Base-by-base conservation (phyloP, 1,140 invertebrate genomes). In the Holcopasites calliopsidis region DNA sequence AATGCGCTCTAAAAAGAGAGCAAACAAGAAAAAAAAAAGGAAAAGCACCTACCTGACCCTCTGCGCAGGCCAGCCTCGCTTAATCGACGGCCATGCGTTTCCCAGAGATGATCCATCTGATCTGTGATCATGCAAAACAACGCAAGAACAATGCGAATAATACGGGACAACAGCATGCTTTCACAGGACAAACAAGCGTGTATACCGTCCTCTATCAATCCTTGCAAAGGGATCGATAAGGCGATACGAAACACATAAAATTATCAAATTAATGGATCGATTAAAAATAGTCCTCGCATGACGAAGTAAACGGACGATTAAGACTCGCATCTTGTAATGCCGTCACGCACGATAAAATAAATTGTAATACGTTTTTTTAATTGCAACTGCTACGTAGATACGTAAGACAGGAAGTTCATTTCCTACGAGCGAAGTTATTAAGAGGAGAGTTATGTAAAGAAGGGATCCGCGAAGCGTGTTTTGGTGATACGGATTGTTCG, bases 51-150 rank as follows among this genome's bases (percentile, higher is more conserved):
- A 95, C 95, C 95, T 94, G 95, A 95, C 84, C 93, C 94, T 89
- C 94, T 92, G 84, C 94, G 93, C 60, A 95, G 92, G 81, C 94
- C 94, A 79, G 94, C 94, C 89, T 95, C 94, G 90, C 94, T 95
- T 84, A 95, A 92, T 85, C 94, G 93, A 80, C 94, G 93, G 64
- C 93, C 92, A 78, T 94, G 93, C 87, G 92, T 93, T 88, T 95
- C 94, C 94, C 94, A 95, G 64, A 95, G 92, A 80, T 93, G 93
- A 89, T 95, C 94, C 94, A 95, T 94, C 76, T 93, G 93, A 68
- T 93, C 93, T 90, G 92, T 88, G 86, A 90, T 91, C 94, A 94
- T 94, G 93, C 91, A 92, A 90, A 88, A 85, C 86, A 88, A 92
- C 40, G 85, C 86, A 87, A 85, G 87, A 86, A 88, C 79, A 88